Conservation (phyloP, 2,888 invertebrate genomes). For the Rhingia campestris region DNA sequence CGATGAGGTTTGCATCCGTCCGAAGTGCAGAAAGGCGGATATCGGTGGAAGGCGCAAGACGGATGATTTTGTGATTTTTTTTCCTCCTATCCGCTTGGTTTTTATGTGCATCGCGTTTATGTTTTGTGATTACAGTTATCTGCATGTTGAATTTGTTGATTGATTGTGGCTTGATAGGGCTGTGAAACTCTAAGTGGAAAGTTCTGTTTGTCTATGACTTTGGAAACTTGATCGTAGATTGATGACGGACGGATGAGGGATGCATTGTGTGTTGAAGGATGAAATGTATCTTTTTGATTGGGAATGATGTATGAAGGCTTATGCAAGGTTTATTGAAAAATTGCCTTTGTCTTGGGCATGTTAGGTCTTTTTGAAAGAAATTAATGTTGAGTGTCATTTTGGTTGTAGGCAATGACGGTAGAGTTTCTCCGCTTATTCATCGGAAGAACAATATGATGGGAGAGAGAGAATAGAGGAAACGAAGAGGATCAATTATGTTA, state of each 20-base stretch:
- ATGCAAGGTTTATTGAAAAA: neutral
- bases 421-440: too few relatives aligned
- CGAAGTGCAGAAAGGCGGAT: slow-evolving; percentile 48
- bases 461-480: too few relatives aligned
- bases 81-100: neutral
- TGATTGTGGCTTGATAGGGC: slow-evolving; percentile 54
- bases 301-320: neutral
- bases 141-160: slow-evolving; percentile 62
- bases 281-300: neutral
- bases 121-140: slow-evolving; percentile 70
- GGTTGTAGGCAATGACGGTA: too few relatives aligned
- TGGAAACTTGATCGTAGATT: slow-evolving; percentile 26
- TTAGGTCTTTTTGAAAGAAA: too few relatives aligned
- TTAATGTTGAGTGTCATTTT: too few relatives aligned
- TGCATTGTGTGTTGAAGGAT: neutral
- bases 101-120: slow-evolving; percentile 35
- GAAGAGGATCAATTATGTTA: too few relatives aligned
- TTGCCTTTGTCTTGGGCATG: too few relatives aligned
- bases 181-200: slow-evolving; percentile 67
- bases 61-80: slow-evolving; percentile 34
- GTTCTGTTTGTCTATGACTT: slow-evolving; percentile 49
- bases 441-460: too few relatives aligned
- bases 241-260: neutral
- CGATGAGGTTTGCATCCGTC: slow-evolving; percentile 29
- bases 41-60: slow-evolving; percentile 17